Base-by-base conservation (phyloP, 2,113 vertebrate genomes). In the Pogona vitticeps region DNA sequence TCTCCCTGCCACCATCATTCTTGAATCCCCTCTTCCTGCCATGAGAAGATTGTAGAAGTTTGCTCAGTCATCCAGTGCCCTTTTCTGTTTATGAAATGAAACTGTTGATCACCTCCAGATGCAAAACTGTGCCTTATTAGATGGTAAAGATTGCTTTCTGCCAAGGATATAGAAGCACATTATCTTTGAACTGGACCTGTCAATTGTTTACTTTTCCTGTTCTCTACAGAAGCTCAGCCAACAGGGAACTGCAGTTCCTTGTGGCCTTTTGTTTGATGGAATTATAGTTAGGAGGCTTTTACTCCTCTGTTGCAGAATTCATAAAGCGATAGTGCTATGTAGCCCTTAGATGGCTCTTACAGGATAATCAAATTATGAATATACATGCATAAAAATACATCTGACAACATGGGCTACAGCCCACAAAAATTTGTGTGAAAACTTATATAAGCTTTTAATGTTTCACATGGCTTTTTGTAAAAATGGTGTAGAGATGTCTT, bases 231-330 rank as follows among this genome's bases (percentile, higher is more conserved):
- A 56, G 31, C 86, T 65, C 65, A 88, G 58, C n/a, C 58, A n/a
- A 4, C 75, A 88, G 90, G 17, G 21, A 67, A 88, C 68, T 90
- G 67, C 89, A 61, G 80, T 68, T 90, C 84, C 77, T 73, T 82
- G 36, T 82, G 71, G 46, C 46, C 46, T 52, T 52, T 52, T 78
- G 46, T 65, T 65, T 61, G 67, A 68, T 68, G 67, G 28, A 92
- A 84, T 68, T 70, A 89, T 88, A 87, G 75, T n/a, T n/a, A n/a
- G n/a, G n/a, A n/a, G n/a, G n/a, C n/a, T n/a, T 58, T 71, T 87
- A 59, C 18, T 89, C 52, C 88, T 90, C 84, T 38, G 3, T 33
- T 76, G 2, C 56, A 52, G 2, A 52, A 90, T 33, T 88, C 85
- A 90, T 89, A 88, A 90, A 91, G 52, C 33, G 33, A 18, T 0